A percentile compares a stretch with the other conserved stretches of the same genome.
Conservation (phyloP, 1,140 invertebrate species). For the Contarinia nasturtii region DNA sequence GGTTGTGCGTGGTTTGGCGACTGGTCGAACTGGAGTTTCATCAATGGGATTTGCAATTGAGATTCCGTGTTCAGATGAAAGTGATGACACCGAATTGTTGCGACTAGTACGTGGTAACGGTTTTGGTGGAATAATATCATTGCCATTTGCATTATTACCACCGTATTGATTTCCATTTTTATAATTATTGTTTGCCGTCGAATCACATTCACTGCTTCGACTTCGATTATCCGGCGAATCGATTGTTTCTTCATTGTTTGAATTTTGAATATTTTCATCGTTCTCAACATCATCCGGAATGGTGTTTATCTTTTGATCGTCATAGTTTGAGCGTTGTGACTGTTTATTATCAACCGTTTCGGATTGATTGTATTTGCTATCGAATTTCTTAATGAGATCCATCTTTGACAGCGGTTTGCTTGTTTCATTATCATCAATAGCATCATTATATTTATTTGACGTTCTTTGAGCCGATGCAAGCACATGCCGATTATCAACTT, state of each 20-base stretch:
- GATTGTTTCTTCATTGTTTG: neutral
- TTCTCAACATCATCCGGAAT: neutral
- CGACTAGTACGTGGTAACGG: slow-evolving; percentile 49
- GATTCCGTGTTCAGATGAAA: neutral
- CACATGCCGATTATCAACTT: neutral
- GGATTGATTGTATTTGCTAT: slow-evolving; percentile 15
- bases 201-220: neutral
- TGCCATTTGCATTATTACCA: neutral
- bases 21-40: slow-evolving; percentile 34
- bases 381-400: slow-evolving; percentile 19
- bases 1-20: slow-evolving; percentile 50
- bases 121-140: slow-evolving; percentile 35
- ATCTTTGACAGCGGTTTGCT: slow-evolving; percentile 4
- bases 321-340: neutral
- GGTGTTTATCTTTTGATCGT: slow-evolving; percentile 7
- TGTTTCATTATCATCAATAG: neutral
- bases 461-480: slow-evolving; percentile 3
- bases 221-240: neutral
- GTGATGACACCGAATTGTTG: slow-evolving; percentile 34
- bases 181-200: neutral
- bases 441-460: neutral
- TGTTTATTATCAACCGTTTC: too few species aligned
- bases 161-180: neutral
- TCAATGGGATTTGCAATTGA: slow-evolving; percentile 2
- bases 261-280: neutral